Evolutionary conservation across 2,888 invertebrate species (phyloP).

Genomic region (Hoplodrina blanda): DNA sequence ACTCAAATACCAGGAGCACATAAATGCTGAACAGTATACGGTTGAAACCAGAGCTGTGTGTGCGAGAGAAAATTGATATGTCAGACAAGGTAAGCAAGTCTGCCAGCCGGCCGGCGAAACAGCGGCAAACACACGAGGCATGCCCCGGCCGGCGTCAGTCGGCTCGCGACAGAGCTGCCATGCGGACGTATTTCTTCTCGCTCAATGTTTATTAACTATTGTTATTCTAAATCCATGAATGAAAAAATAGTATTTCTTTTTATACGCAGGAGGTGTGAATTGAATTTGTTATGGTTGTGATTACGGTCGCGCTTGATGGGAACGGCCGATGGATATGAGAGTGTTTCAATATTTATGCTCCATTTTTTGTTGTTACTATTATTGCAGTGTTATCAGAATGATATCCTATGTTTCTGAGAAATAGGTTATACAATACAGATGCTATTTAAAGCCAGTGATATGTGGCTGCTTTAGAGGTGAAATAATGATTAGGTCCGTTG

Average conservation of each 20-base stretch:
- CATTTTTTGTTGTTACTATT: conserved; percentile 34
- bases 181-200: conserved; percentile 49
- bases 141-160: conserved; percentile 51
- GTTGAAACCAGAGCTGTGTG: conserved; percentile 71
- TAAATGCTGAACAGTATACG: conserved; percentile 73
- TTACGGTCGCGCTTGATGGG: conserved; percentile 54
- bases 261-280: conserved; percentile 65
- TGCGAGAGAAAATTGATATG: conserved; percentile 85
- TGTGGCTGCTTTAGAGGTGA: conserved; percentile 4
- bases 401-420: conserved; percentile 8
- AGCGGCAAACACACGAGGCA: conserved; percentile 40
- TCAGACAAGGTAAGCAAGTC: conserved; percentile 86
- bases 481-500: background rate
- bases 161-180: conserved; percentile 53
- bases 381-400: conserved; percentile 17
- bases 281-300: conserved; percentile 65
- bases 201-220: conserved; percentile 45
- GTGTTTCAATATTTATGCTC: conserved; percentile 40
- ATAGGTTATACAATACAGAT: conserved; percentile 2
- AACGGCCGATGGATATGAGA: conserved; percentile 50
- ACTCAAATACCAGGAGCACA: conserved; percentile 87
- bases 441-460: background rate
- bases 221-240: conserved; percentile 31
- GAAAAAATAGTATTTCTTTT: conserved; percentile 43
- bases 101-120: conserved; percentile 65